A percentile compares a stretch with the other conserved stretches of the same genome.
phyloP scores from a whole-genome alignment of 2,797 vertebrate genomes.

The Rhinoraja longicauda region DNA sequence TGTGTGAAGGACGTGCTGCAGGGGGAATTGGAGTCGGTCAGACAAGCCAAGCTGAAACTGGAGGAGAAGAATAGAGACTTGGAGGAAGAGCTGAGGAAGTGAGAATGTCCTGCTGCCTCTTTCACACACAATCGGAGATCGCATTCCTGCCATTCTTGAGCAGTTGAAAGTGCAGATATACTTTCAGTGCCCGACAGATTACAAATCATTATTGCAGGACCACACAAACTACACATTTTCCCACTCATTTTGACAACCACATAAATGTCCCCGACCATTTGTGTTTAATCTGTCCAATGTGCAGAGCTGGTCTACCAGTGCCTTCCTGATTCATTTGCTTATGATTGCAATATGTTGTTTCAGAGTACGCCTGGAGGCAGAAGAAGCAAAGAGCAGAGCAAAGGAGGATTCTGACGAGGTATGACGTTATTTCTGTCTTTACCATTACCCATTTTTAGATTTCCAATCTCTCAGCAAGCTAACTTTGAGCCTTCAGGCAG shows the following conservation, averaged over 20 bases:
- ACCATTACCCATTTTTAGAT: not conserved
- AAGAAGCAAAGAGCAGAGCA: conserved; percentile 75
- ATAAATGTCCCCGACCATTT: not conserved
- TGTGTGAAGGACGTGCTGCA: conserved; percentile 68
- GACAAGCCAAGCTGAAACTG: conserved; percentile 66
- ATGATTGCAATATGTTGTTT: conserved; percentile 30
- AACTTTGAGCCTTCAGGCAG: not conserved
- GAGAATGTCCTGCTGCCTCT: conserved; percentile 42
- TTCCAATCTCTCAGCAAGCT: not conserved
- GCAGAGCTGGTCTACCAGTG: not conserved
- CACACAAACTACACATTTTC: not conserved
- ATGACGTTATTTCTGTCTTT: not conserved
- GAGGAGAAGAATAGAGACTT: conserved; percentile 68
- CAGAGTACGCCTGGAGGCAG: conserved; percentile 77
- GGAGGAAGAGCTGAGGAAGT: conserved; percentile 71
- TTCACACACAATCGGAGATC: not conserved
- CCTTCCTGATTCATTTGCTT: not conserved
- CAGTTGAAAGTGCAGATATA: not conserved
- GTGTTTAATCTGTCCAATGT: not conserved
- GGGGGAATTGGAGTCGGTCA: conserved; percentile 64
- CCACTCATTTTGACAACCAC: not conserved
- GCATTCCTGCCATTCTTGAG: not conserved
- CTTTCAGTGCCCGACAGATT: not conserved
- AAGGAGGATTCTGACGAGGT: conserved; percentile 91
- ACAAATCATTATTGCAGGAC: not conserved